Conservation (phyloP, 2,113 vertebrate genomes). For the Maccullochella peelii region DNA sequence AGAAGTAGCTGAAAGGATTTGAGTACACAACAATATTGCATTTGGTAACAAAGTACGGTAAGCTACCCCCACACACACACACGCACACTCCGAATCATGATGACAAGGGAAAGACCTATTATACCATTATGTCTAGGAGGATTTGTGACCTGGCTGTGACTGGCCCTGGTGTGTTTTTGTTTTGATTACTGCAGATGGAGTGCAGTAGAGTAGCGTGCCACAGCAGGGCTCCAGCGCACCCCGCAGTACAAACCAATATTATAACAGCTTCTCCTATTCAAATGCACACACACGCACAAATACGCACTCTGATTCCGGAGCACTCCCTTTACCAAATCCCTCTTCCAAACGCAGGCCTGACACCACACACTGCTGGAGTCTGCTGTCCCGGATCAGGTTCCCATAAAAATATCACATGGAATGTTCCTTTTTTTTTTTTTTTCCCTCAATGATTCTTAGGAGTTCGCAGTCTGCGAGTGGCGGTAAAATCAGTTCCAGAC, state of each 20-base stretch:
- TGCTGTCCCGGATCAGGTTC: constrained; percentile 59
- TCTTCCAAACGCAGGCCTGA: constrained; percentile 59
- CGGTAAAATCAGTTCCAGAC: constrained; percentile 74
- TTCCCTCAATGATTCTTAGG: constrained; percentile 48
- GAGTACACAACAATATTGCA: neutral
- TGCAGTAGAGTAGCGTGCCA: constrained; percentile 67
- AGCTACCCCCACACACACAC: neutral
- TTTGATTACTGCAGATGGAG: constrained; percentile 61
- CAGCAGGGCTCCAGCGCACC: constrained; percentile 44
- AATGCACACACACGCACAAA: constrained; percentile 41
- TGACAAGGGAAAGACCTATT: constrained; percentile 17
- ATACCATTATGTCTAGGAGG: constrained; percentile 6
- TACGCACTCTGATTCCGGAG: constrained; percentile 39
- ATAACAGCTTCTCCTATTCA: constrained; percentile 71
- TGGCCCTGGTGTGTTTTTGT: constrained; percentile 50
- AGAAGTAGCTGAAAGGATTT: neutral
- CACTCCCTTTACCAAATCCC: constrained; percentile 56
- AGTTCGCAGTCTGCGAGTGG: constrained; percentile 56
- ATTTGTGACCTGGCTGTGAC: constrained; percentile 33
- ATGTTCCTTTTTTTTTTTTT: constrained; percentile 57
- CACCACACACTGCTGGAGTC: constrained; percentile 57
- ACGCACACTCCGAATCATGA: neutral
- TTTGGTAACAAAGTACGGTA: constrained; percentile 19
- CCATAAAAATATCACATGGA: constrained; percentile 71
- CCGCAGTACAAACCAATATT: constrained; percentile 75